Base-by-base conservation (phyloP, 2,113 vertebrate genomes). In the Neolamprologus cancellatus region DNA sequence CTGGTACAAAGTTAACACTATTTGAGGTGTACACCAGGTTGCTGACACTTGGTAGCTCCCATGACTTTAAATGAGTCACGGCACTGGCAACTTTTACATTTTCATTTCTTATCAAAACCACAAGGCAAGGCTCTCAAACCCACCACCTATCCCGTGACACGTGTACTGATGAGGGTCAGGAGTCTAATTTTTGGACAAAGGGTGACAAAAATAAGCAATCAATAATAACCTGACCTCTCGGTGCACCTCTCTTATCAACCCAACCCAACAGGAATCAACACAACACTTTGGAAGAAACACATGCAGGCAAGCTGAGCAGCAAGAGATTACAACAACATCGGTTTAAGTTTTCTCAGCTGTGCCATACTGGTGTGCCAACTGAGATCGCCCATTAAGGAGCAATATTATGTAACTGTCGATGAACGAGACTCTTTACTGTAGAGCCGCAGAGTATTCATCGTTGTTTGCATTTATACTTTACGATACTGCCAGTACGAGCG, bases 281-380 rank as follows among this genome's bases (percentile, higher is more conserved):
- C 10, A n/a, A 59, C 6, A 12, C 41, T 76, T 48, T 48, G 25
- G 44, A 76, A 14, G 18, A 52, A 53, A 86, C 48, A n/a, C 46
- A 81, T 81, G 23, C 30, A 69, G 61, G 71, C 55, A 90, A 87
- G 15, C 57, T 30, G 52, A 88, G 61, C 82, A 86, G 69, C 17
- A 17, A 79, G 39, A 85, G 54, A 85, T 79, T 64, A 59, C 36
- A 81, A 76, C 57, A 90, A 85, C 79, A 86, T 90, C 32, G 61
- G 78, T 61, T 82, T 18, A 48, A 8, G 30, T 25, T 53, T 36
- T 48, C 74, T 18, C 34, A 83, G 54, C 74, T 78, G 78, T 79
- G 55, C 34, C 14, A 15, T 12, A 7, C 7, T 74, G 79, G 5
- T 59, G 82, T 36, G 50, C 71, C 83, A 90, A 76, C 69, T 81